Base-by-base conservation (phyloP, 1,140 invertebrate genomes). In the Drosophila kikkawai region DNA sequence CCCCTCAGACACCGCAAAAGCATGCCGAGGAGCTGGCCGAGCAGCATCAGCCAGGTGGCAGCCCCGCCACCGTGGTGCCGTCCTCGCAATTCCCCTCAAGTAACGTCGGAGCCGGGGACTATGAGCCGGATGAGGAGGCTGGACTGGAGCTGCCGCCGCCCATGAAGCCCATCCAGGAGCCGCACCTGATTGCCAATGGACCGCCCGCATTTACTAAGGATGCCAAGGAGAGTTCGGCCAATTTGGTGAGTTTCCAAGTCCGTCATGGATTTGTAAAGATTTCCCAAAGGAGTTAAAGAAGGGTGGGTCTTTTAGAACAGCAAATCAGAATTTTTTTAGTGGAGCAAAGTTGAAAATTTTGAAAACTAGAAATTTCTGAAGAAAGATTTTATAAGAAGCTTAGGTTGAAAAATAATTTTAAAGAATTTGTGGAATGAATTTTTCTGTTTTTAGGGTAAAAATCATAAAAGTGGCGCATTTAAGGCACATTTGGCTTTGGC, bases 101-200 rank as follows among this genome's bases (percentile, higher is more conserved):
- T 69, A 77, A 53, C 58, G 55, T 77, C 67, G 32, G 48, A 37
- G 37, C 93, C 92, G 55, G 74, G 22, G 94, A 94, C 51, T 94
- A 93, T 71, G 95, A 95, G 91, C 95, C 95, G 48, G 95, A 95
- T 67, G 96, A 97, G 80, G 96, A 96, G 75, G 96, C 95, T 67
- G 96, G 96, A 37, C 95, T 96, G 39, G 98, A 98, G 94, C 93
- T 99, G 79, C 98, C 98, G 37, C 98, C 98, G 29, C 98, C 98
- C 4, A 99, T 99, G 98, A 97, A 98, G 92, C 97, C 98, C 7
- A 97, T 99, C 82, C 96, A 97, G 85, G 96, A 97, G 70, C 90
- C 92, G 42, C 91, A 90, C 71, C 81, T 93, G 67, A 93, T 93
- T 59, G 93, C 94, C 76, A 94, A 94, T 82, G 94, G 94, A 80